Evolutionary conservation across 2,888 invertebrate species (phyloP).

Genomic region (Limenitis camilla): DNA sequence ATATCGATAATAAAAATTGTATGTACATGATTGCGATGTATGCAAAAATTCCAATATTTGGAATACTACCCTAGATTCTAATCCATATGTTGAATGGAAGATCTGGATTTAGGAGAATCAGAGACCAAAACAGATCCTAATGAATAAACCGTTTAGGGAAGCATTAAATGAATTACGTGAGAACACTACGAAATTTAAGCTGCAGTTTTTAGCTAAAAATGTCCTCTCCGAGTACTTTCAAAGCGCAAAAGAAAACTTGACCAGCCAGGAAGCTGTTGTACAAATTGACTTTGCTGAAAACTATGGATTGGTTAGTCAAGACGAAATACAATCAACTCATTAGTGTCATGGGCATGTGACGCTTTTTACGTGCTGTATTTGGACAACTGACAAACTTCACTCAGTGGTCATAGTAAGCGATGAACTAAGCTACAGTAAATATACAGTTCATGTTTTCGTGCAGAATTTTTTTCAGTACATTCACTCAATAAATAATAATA

Average conservation of each 20-base stretch:
- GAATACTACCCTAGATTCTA: slow-evolving; percentile 18
- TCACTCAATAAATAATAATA: too few relatives aligned
- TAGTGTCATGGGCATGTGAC: slow-evolving; percentile 1
- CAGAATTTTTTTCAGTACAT: too few relatives aligned
- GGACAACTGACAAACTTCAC: neutral
- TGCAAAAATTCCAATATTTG: slow-evolving; percentile 26
- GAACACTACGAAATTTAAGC: slow-evolving; percentile 17
- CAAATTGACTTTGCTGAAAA: slow-evolving; percentile 9
- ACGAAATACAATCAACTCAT: slow-evolving; percentile 4
- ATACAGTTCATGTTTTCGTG: too few relatives aligned
- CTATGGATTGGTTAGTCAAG: neutral
- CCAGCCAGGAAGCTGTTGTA: neutral
- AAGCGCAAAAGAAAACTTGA: slow-evolving; percentile 13
- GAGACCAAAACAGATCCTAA: slow-evolving; percentile 6
- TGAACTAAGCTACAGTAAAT: too few relatives aligned
- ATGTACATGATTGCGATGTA: slow-evolving; percentile 21
- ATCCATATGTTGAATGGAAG: slow-evolving; percentile 17
- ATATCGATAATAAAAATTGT: slow-evolving; percentile 21
- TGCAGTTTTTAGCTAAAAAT: slow-evolving; percentile 20
- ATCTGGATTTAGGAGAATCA: slow-evolving; percentile 13
- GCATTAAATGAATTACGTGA: slow-evolving; percentile 20
- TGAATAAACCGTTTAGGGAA: slow-evolving; percentile 9
- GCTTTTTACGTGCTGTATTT: slow-evolving; percentile 4
- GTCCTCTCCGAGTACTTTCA: slow-evolving; percentile 18
- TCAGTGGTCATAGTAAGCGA: too few relatives aligned